A percentile compares a stretch with the other conserved stretches of the same genome.
Conservation (phyloP, 1,140 invertebrate genomes). For the Ephestia elutella region DNA sequence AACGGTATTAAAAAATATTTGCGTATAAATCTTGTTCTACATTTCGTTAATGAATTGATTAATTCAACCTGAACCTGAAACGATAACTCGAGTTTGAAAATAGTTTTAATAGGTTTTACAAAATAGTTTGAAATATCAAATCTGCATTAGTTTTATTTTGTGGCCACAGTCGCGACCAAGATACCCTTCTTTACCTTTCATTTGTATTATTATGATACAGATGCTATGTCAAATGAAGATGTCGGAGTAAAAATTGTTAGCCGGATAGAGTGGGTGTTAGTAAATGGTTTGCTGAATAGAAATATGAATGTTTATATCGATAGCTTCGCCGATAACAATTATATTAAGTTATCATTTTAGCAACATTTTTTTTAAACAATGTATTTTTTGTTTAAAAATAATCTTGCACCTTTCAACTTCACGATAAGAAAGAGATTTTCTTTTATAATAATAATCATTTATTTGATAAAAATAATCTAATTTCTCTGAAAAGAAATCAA, state of each 20-base stretch:
- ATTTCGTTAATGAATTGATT: too few species aligned
- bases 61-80: too few species aligned
- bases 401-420: too few species aligned
- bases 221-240: not conserved
- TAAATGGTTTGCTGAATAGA: not conserved
- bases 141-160: not conserved
- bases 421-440: too few species aligned
- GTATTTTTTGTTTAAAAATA: too few species aligned
- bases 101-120: too few species aligned
- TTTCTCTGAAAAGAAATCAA: not conserved
- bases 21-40: too few species aligned
- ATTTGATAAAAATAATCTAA: not conserved
- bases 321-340: not conserved
- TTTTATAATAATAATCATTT: too few species aligned
- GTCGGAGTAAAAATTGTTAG: slow-evolving; percentile 3
- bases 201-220: slow-evolving; percentile 1
- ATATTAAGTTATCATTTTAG: too few species aligned
- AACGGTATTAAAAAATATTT: too few species aligned
- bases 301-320: not conserved
- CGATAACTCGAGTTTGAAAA: too few species aligned
- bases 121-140: not conserved
- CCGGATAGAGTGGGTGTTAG: slow-evolving; percentile 1
- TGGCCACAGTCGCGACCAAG: not conserved
- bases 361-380: too few species aligned
- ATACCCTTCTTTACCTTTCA: slow-evolving; percentile 3